These are phyloP conservation scores for Benitochromis conjunctus DNA, from an alignment of 2,113 vertebrate species.

Conservation along the genomic window DNA sequence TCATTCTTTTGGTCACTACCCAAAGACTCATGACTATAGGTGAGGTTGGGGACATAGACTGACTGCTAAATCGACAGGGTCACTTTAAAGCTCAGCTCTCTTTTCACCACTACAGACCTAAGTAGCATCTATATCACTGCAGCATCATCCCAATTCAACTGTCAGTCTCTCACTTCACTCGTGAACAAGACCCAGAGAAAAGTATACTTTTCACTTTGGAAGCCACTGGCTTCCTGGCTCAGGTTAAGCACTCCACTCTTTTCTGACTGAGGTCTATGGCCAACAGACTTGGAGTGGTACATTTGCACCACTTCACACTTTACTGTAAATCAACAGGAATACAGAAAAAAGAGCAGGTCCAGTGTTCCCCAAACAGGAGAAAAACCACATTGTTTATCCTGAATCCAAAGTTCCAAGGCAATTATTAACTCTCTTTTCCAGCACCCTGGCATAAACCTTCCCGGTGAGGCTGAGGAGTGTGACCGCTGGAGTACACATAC, in stretches of 20 bases:
- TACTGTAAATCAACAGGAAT: not conserved
- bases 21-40: not conserved
- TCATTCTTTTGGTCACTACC: not conserved
- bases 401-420: not conserved
- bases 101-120: not conserved
- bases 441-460: not conserved
- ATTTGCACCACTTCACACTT: not conserved
- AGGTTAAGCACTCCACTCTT: not conserved
- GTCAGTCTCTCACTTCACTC: not conserved
- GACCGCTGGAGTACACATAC: not conserved
- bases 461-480: not conserved
- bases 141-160: not conserved
- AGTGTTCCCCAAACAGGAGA: not conserved
- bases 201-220: not conserved
- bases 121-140: not conserved
- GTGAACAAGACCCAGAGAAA: not conserved
- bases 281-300: not conserved
- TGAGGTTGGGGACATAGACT: not conserved
- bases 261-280: not conserved
- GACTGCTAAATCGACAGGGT: not conserved
- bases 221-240: not conserved
- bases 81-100: not conserved
- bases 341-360: not conserved
- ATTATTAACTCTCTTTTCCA: not conserved
- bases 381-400: not conserved